Base-by-base conservation (phyloP, 2,113 vertebrate species). In the Ptychochromis oligacanthus region DNA sequence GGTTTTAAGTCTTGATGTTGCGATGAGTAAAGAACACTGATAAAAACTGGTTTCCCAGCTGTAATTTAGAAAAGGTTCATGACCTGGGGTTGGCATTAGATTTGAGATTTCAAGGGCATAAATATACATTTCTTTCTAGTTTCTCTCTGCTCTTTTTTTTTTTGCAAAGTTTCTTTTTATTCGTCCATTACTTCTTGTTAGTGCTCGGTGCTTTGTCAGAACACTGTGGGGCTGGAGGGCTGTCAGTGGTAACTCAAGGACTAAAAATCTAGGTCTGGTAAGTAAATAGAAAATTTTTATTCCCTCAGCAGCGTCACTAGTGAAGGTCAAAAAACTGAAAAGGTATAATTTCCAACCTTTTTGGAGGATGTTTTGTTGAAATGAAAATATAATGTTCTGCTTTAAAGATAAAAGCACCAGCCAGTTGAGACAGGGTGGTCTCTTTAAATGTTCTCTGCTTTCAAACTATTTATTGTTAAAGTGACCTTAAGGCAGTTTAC, bases 1-100 rank as follows among this genome's bases (percentile, higher is more conserved):
- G n/a, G n/a, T 57, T 85, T 67, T 74, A 17, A 58, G 56, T 34
- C 22, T 54, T 61, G 43, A 62, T 75, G 54, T 75, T 85, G 58
- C 55, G 22, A 18, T 18, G 24, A 52, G 67, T 70, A 54, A 65
- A 77, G 11, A 36, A 36, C 54, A 49, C 72, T 17, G 43, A 72
- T 52, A 24, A 62, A 67, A 79, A 59, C 14, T 9, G 9, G 58
- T 77, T 43, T 55, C 54, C 17, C 11, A 72, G 24, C 40, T 28
- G 14, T 38, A 38, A 56, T 38, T 43, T 7, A 49, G 38, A n/a
- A 60, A 75, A 20, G 28, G 17, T 57, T 79, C 20, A 24, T 54
- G 31, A 76, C 70, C 59, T 18, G 13, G 38, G 49, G 59, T 75
- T 49, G 26, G 13, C 20, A 20, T 18, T 62, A 18, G 22, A 17